A percentile compares a stretch with the other conserved stretches of the same genome.
These are phyloP conservation scores for Ornithorhynchus anatinus DNA, from an alignment of 2,113 vertebrate genomes.

Conservation along the genomic window DNA sequence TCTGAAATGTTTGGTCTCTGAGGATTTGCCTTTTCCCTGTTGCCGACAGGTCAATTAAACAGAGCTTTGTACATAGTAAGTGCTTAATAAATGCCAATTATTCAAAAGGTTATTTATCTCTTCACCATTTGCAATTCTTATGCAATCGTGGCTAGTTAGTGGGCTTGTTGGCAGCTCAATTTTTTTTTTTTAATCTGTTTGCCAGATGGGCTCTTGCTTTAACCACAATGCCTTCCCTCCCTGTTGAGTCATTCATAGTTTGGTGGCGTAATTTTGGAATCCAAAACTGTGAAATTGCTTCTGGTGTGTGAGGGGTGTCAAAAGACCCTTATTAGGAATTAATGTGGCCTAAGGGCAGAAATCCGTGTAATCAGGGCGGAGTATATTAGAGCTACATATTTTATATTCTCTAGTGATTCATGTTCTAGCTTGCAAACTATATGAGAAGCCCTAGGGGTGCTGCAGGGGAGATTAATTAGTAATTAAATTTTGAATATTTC, in stretches of 20 bases:
- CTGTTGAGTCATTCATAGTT: background rate
- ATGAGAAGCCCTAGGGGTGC: slow-evolving; percentile 21
- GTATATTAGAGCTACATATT: background rate
- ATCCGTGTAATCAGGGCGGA: background rate
- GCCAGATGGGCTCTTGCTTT: background rate
- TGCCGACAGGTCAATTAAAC: too few species aligned
- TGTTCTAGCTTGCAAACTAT: slow-evolving; percentile 39
- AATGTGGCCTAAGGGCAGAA: background rate
- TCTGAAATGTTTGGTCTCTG: too few species aligned
- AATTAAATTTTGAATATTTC: slow-evolving; percentile 36
- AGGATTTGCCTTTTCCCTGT: too few species aligned
- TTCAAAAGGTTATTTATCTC: background rate
- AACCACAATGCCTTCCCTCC: background rate
- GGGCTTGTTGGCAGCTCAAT: background rate
- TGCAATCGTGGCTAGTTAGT: background rate
- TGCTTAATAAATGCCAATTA: too few species aligned
- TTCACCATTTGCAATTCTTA: background rate
- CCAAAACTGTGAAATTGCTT: slow-evolving; percentile 13
- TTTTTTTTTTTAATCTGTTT: background rate
- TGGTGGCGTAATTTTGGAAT: background rate
- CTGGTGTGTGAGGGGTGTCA: background rate
- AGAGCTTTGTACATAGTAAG: too few species aligned
- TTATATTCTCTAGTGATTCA: background rate
- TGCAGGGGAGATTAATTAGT: slow-evolving; percentile 38
- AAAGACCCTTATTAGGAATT: slow-evolving; percentile 20